These are phyloP conservation scores for Furcifer pardalis DNA, from an alignment of 2,797 vertebrate genomes.

Conservation along the genomic window DNA sequence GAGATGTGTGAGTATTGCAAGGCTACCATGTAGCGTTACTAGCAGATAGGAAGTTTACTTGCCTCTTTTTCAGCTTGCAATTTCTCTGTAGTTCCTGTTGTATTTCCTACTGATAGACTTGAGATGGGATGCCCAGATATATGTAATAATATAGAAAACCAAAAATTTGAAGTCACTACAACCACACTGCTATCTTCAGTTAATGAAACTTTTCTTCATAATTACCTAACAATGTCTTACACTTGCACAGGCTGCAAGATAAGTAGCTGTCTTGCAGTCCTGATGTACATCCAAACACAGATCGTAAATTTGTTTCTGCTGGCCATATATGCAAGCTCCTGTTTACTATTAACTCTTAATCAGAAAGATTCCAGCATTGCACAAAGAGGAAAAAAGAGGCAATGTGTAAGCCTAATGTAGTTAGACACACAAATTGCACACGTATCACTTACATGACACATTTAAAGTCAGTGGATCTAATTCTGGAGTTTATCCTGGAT, in stretches of 20 bases:
- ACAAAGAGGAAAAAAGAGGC: not conserved
- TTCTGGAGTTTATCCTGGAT: not conserved
- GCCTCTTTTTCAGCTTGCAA: not conserved
- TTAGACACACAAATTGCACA: not conserved
- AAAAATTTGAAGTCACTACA: not conserved
- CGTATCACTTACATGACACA: not conserved
- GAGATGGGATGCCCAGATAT: no score
- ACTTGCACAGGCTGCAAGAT: no score
- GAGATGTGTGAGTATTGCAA: conserved; percentile 52
- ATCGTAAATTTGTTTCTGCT: not conserved
- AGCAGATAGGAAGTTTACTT: not conserved
- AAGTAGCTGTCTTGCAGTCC: not conserved
- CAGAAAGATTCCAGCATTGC: not conserved
- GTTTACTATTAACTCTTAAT: not conserved
- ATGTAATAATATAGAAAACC: not conserved
- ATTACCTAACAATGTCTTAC: not conserved
- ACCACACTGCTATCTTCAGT: not conserved
- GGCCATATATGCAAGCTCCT: not conserved
- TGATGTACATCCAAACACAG: not conserved
- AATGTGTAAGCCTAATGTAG: not conserved
- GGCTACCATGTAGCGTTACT: not conserved
- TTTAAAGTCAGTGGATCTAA: not conserved
- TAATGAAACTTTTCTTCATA: not conserved
- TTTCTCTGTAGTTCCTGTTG: not conserved
- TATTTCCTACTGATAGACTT: no score